Base-by-base conservation (phyloP, 2,797 vertebrate species). In the Kryptopterus vitreolus region DNA sequence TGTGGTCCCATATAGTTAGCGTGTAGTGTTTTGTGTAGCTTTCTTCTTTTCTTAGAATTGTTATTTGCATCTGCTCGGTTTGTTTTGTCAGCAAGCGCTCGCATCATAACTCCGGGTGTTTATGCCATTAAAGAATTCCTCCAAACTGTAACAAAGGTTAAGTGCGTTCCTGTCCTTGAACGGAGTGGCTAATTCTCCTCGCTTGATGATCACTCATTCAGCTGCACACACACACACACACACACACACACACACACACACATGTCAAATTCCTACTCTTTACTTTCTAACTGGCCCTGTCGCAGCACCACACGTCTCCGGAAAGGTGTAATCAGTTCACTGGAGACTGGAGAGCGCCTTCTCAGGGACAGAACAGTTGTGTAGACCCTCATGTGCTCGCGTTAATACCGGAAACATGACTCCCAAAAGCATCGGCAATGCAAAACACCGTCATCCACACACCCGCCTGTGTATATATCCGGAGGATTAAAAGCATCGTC, bases 91-190 rank as follows among this genome's bases (percentile, higher is more conserved):
- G 15, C 24, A 50, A 50, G 15, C 43, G 4, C 10, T 8, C 26
- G 18, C 48, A 15, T 69, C 43, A 1, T n/a, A 68, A 48, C 65
- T 48, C 24, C 13, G 13, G 15, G 69, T 5, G 35, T 29, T 20
- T 79, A 52, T 15, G 52, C 62, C 61, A 15, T 29, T 1, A n/a
- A 18, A 24, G 2, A 57, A 10, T 38, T 31, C 61, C 52, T 24
- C n/a, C 26, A 4, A 72, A 57, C 35, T 35, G 46, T 61, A 77
- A 48, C 77, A 43, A n/a, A 16, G 46, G 80, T 82, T 58, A 84
- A 82, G 63, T 73, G 59, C 6, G 15, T 70, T 77, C 31, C 31
- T 57, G 26, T 2, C 6, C 12, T 9, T 76, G 52, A 71, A 13
- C 61, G 46, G 8, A 38, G 50, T 74, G 57, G 68, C n/a, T 59